Base-by-base conservation (phyloP, 1,140 invertebrate species). In the Hesperophylax magnus region DNA sequence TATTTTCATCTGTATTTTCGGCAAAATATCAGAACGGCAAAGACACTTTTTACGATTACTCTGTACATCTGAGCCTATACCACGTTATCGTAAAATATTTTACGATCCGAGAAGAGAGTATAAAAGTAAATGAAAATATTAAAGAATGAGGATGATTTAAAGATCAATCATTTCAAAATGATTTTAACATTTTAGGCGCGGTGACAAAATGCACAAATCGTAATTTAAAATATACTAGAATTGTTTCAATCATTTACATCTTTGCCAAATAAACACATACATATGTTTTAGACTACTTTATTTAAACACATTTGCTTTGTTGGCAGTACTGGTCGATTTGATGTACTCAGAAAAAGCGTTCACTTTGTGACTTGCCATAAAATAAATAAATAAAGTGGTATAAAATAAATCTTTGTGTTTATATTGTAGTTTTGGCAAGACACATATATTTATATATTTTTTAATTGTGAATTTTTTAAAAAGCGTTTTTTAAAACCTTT, bases 71-170 rank as follows among this genome's bases (percentile, higher is more conserved):
- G 63, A 34, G 63, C 63, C 63, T 31, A 18, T 22, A 18, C 69
- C 52, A 22, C 47, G 47, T 53, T 20, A 53, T 24, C 69, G 69
- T 72, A 72, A 72, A 72, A 72, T 72, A 72, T 72, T 72, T 72
- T 72, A 72, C 69, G 69, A 27, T 31, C 24, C 14, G 63, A 11
- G 63, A n/a, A 34, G 31, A 34, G 31, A 47, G 27, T 27, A 65
- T 65, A 34, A 67, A 67, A 67, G 31, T 34, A 67, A 67, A 67
- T 67, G 63, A 39, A 67, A 67, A 67, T 67, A 67, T 67, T 67
- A 67, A n/a, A 8, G 63, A 27, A 67, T 3, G 31, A 24, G 61
- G 18, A 15, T 27, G 31, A 22, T 67, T 31, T 67, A 31, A 67
- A 67, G 22, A 34, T 27, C 17, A 47, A 67, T 67, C 22, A 67